Evolutionary conservation across 2,888 invertebrate species (phyloP).

Genomic region (Harpalus rufipes): DNA sequence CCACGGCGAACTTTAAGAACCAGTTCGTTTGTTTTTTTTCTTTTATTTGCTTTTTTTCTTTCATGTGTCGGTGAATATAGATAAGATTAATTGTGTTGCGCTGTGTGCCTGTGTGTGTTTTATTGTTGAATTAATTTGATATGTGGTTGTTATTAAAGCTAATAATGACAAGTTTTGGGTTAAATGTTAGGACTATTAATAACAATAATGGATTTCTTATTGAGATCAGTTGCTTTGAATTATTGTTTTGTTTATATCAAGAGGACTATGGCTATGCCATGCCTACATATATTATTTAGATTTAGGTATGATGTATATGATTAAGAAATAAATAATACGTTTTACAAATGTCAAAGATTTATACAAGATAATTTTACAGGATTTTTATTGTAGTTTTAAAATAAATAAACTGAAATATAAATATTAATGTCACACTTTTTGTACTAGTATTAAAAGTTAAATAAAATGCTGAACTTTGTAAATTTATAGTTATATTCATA

Average conservation of each 20-base stretch:
- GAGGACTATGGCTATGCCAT: background rate
- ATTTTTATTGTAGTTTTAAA: background rate
- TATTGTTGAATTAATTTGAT: constrained; percentile 49
- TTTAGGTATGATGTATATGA: background rate
- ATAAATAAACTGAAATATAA: background rate
- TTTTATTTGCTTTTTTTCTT: constrained; percentile 34
- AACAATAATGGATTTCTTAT: constrained; percentile 35
- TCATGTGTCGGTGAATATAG: constrained; percentile 17
- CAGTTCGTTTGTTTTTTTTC: constrained; percentile 47
- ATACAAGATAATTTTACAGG: background rate
- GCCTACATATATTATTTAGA: background rate
- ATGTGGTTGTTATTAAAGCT: constrained; percentile 33
- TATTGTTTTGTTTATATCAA: constrained; percentile 17
- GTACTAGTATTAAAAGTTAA: background rate
- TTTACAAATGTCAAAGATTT: constrained; percentile 6
- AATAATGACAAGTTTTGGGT: constrained; percentile 21
- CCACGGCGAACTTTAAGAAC: constrained; percentile 45
- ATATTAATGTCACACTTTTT: background rate
- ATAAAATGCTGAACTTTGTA: too few species aligned
- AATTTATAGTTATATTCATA: too few species aligned
- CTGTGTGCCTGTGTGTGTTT: constrained; percentile 19
- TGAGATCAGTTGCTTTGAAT: background rate
- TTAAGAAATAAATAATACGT: constrained; percentile 1
- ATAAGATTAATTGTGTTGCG: constrained; percentile 39
- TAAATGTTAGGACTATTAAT: constrained; percentile 46